Percentiles rank a stretch among this genome's conserved stretches.
phyloP scores from a whole-genome alignment of 2,113 vertebrate species.

The Paedocypris sp. region DNA sequence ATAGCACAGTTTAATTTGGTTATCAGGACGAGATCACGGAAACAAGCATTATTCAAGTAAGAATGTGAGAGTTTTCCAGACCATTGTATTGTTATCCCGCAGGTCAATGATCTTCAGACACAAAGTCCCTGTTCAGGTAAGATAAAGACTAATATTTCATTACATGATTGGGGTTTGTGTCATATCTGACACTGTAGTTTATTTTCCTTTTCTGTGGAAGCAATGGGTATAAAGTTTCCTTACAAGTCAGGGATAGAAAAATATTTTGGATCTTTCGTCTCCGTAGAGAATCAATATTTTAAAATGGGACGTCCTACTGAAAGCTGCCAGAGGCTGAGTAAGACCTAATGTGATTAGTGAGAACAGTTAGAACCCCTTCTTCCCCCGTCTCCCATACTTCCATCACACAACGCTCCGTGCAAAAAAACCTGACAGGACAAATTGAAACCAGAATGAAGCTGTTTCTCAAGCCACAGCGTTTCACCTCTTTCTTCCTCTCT shows the following conservation, averaged over 20 bases:
- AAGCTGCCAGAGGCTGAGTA: constrained; percentile 34
- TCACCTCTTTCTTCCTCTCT: background rate
- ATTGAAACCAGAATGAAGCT: constrained; percentile 34
- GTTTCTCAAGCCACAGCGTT: constrained; percentile 26
- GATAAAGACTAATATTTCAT: background rate
- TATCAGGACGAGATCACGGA: too few relatives aligned
- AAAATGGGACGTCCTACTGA: constrained; percentile 27
- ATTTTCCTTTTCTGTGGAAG: constrained; percentile 15
- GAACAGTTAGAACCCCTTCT: constrained; percentile 15
- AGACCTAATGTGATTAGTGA: constrained; percentile 35
- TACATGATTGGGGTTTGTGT: constrained; percentile 11
- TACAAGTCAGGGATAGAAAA: constrained; percentile 6
- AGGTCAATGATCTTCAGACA: background rate
- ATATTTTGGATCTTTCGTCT: constrained; percentile 20
- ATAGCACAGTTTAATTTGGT: too few relatives aligned
- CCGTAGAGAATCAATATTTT: constrained; percentile 35
- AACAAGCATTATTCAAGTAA: too few relatives aligned
- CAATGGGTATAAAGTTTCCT: constrained; percentile 12
- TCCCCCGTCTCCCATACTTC: background rate
- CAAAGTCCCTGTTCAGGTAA: background rate
- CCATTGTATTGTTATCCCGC: too few relatives aligned
- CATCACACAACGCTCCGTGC: background rate
- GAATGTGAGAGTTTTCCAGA: too few relatives aligned
- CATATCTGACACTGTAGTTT: constrained; percentile 9
- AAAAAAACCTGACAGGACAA: constrained; percentile 31